Base-by-base conservation (phyloP, 2,113 vertebrate genomes). In the Vidua chalybeata region DNA sequence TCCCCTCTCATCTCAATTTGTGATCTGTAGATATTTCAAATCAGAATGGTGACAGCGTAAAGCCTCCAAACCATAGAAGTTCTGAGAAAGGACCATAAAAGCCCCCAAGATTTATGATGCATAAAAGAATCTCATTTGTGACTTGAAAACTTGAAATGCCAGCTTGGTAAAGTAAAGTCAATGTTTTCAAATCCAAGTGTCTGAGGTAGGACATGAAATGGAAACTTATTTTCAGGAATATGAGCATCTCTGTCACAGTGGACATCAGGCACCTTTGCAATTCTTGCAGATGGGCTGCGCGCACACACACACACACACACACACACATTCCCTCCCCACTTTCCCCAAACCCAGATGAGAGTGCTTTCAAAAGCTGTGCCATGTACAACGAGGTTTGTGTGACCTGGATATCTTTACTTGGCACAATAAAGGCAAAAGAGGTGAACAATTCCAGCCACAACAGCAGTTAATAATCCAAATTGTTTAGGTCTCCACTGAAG, bases 21-120 rank as follows among this genome's bases (percentile, higher is more conserved):
- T 75, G 87, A 94, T 91, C 78, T 89, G 69, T 24, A 90, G 64
- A 72, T 90, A 82, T 61, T 87, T 95, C 84, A 91, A 73, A 87
- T 75, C 0, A 0, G 35, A 96, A 90, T 0, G 7, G 75, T 80
- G 82, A 93, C 20, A 88, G 56, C 10, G 6, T 61, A 93, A 93
- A 91, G 27, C 11, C 18, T 37, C 14, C 59, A 64, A 51, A 94
- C 82, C 49, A 87, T 0, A 58, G 28, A 90, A 87, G 72, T 91
- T 97, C 63, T 67, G 51, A 91, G 49, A 88, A 90, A 84, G 58
- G 26, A 56, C 19, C 62, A 66, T 89, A 94, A 95, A 84, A 90
- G 67, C 41, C 37, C 30, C 33, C 14, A 78, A 92, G 86, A 91
- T 93, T 93, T 89, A 93, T 78, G 86, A 90, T 31, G 24, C 90